Base-by-base conservation (phyloP, 2,113 vertebrate genomes). In the Aplodontia rufa region DNA sequence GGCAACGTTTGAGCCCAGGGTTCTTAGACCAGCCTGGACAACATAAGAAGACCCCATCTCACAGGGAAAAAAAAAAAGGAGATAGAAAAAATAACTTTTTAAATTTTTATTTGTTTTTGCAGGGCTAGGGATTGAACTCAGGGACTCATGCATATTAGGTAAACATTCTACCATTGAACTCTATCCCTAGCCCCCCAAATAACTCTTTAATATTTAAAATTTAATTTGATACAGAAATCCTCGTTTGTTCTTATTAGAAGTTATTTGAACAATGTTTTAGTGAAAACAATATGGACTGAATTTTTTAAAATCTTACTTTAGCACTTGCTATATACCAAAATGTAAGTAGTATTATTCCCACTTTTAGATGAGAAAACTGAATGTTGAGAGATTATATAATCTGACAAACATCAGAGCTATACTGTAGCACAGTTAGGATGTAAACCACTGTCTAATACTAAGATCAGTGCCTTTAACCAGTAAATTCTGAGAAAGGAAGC, bases 241-340 rank as follows among this genome's bases (percentile, higher is more conserved):
- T 64, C 95, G n/a, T 91, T 68, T 88, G 37, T 66, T 91, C 28
- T 87, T 79, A 60, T 58, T 80, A 85, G 84, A 91, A 76, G 12
- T 86, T 91, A 92, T 62, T 81, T 71, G 40, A 86, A 86, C 7
- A 72, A 80, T 84, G 53, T 74, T 85, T 86, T 55, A 80, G 53
- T 37, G 40, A 76, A 91, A 81, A 40, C 28, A 55, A 93, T 49
- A 20, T 30, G 20, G 76, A 94, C 30, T 53, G 10, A 86, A 51
- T 47, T 69, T 90, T 83, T 40, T 24, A 66, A 24, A 12, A 14
- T 74, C 24, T 91, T 87, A 60, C 30, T 58, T 93, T 90, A 80
- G 35, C 10, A 75, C 42, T 94, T 47, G 35, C 13, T 78, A 90
- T 64, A 91, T 69, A 76, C 45, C 82, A 88, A 30, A 28, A 85